These are phyloP conservation scores for Pempheris klunzingeri DNA, from an alignment of 2,797 vertebrate species.

Conservation along the genomic window DNA sequence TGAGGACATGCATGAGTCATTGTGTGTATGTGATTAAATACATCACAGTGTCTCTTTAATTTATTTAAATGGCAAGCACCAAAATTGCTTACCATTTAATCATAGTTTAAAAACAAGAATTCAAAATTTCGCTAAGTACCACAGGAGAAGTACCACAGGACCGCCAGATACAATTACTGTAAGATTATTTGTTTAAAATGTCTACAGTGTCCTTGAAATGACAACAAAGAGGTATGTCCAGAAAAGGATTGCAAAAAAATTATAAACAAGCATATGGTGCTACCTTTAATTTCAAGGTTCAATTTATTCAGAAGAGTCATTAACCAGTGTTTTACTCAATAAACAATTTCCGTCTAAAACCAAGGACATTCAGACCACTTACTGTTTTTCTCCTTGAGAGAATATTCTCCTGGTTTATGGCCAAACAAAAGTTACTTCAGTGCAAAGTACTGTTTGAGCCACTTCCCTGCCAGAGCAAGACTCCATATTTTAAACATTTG, in stretches of 20 bases:
- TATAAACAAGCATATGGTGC: conserved; percentile 36
- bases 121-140: neutral
- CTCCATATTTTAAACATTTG: conserved; percentile 80
- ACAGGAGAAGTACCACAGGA: neutral
- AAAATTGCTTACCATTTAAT: conserved; percentile 16
- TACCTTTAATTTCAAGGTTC: conserved; percentile 48
- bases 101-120: conserved; percentile 8
- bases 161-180: neutral
- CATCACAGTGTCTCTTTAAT: conserved; percentile 5
- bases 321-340: conserved; percentile 39
- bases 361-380: conserved; percentile 56
- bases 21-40: conserved; percentile 20
- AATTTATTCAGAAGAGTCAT: conserved; percentile 43
- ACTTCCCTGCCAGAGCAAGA: conserved; percentile 69
- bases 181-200: conserved; percentile 11
- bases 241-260: conserved; percentile 30
- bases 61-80: neutral
- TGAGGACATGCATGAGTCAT: conserved; percentile 28
- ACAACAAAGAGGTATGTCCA: conserved; percentile 31
- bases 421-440: conserved; percentile 77
- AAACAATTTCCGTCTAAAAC: conserved; percentile 50
- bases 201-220: conserved; percentile 37
- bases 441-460: conserved; percentile 67
- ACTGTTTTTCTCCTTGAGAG: conserved; percentile 48
- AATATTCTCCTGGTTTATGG: conserved; percentile 64